phyloP scores from a whole-genome alignment of 2,888 invertebrate species.

The Eilema caniola region DNA sequence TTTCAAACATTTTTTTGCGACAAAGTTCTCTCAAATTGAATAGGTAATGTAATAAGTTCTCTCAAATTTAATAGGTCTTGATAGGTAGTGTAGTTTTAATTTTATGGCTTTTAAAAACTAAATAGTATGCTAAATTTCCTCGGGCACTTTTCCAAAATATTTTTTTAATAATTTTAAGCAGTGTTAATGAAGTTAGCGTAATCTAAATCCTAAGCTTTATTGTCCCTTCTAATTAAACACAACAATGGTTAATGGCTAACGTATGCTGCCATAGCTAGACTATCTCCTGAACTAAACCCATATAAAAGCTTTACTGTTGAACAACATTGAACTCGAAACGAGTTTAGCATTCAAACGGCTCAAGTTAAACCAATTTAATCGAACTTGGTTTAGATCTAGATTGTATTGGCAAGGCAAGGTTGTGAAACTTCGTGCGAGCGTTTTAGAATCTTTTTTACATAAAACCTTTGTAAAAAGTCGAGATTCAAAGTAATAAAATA shows the following conservation, averaged over 20 bases:
- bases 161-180: neutral
- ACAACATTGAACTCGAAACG: slow-evolving; percentile 66
- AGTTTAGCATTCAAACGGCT: slow-evolving; percentile 66
- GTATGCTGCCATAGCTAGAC: slow-evolving; percentile 55
- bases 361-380: slow-evolving; percentile 66
- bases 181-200: slow-evolving; percentile 1
- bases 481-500: slow-evolving; percentile 23
- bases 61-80: no score
- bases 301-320: slow-evolving; percentile 64
- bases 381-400: slow-evolving; percentile 59
- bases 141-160: no score
- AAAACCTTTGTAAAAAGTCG: slow-evolving; percentile 23
- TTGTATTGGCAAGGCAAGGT: slow-evolving; percentile 47
- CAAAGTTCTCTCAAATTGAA: neutral
- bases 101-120: no score
- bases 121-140: no score
- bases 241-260: slow-evolving; percentile 63
- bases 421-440: slow-evolving; percentile 38
- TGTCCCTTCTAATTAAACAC: slow-evolving; percentile 62
- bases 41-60: neutral
- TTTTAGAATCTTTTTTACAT: slow-evolving; percentile 29
- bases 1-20: neutral
- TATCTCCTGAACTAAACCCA: slow-evolving; percentile 68
- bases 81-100: no score
- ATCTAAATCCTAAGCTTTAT: slow-evolving; percentile 41